A percentile compares a stretch with the other conserved stretches of the same genome.
These are phyloP conservation scores for Helicolenus hilgendorfi DNA, from an alignment of 2,797 vertebrate species.

Conservation along the genomic window DNA sequence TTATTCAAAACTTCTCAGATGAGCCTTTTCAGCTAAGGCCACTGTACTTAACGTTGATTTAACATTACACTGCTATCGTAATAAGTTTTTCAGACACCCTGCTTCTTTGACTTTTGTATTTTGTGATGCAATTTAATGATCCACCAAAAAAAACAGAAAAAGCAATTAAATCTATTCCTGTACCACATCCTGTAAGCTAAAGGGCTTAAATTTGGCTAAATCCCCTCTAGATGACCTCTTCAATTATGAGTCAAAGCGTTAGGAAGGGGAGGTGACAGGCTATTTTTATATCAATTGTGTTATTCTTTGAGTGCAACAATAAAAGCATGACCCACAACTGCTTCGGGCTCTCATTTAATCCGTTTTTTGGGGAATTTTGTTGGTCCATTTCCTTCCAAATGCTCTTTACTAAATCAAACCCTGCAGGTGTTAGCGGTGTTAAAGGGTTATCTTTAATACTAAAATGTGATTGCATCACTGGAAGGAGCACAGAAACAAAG, in stretches of 20 bases:
- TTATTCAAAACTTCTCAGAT: background rate
- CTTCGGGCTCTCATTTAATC: conserved; percentile 10
- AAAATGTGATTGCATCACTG: conserved; percentile 10
- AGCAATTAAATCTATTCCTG: background rate
- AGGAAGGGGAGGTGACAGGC: conserved; percentile 11
- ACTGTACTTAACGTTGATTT: background rate
- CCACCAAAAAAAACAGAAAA: background rate
- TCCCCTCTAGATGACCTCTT: conserved; percentile 29
- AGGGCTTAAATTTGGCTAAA: conserved; percentile 34
- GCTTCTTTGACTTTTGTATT: background rate
- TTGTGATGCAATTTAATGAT: background rate
- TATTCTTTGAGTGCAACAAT: conserved; percentile 44
- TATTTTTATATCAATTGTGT: conserved; percentile 62
- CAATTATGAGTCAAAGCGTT: conserved; percentile 28
- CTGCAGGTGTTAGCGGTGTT: background rate
- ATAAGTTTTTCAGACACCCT: background rate
- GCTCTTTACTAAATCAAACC: background rate
- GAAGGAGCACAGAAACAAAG: background rate
- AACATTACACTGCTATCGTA: background rate
- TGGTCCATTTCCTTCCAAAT: background rate
- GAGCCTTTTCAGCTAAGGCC: background rate
- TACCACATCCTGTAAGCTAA: background rate
- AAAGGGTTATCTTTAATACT: background rate
- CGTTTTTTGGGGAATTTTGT: background rate
- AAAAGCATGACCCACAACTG: background rate